Conservation (phyloP, 1,140 invertebrate genomes). For the Hycleus phaleratus region DNA sequence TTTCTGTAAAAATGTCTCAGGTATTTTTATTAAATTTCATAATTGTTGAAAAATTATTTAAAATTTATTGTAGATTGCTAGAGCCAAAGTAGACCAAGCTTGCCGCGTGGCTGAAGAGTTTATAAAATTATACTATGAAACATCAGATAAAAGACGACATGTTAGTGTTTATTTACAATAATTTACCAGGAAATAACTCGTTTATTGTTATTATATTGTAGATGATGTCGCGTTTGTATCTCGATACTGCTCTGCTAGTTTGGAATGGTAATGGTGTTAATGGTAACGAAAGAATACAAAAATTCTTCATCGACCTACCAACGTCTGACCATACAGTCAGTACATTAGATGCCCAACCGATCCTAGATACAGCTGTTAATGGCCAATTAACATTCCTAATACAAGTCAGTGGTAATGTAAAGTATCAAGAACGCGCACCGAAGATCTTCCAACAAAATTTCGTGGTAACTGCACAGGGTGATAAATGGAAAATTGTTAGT, state of each 20-base stretch:
- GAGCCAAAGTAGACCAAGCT: constrained; percentile 60
- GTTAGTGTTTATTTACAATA: constrained; percentile 45
- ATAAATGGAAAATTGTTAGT: constrained; percentile 84
- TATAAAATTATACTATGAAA: constrained; percentile 73
- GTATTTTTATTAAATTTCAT: neutral
- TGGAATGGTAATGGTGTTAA: constrained; percentile 79
- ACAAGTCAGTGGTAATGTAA: constrained; percentile 64
- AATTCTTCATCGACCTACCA: constrained; percentile 69
- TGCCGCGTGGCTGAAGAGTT: constrained; percentile 73
- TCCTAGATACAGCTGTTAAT: constrained; percentile 49
- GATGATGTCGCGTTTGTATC: constrained; percentile 67
- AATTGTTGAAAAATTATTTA: neutral
- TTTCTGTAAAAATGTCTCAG: neutral
- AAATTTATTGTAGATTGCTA: constrained; percentile 20
- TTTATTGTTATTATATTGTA: constrained; percentile 38
- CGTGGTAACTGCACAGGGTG: constrained; percentile 68
- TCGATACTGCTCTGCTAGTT: constrained; percentile 68
- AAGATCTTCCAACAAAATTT: constrained; percentile 75
- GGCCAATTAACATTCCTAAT: constrained; percentile 66
- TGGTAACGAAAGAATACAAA: constrained; percentile 68
- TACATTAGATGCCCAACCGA: constrained; percentile 71
- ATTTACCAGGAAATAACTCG: constrained; percentile 5
- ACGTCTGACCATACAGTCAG: constrained; percentile 58
- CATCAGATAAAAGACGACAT: constrained; percentile 71
- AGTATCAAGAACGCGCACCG: constrained; percentile 52